Evolutionary conservation across 92 coral and sea anemone species (phyloP).

Genomic region (Parazoanthus swiftii): DNA sequence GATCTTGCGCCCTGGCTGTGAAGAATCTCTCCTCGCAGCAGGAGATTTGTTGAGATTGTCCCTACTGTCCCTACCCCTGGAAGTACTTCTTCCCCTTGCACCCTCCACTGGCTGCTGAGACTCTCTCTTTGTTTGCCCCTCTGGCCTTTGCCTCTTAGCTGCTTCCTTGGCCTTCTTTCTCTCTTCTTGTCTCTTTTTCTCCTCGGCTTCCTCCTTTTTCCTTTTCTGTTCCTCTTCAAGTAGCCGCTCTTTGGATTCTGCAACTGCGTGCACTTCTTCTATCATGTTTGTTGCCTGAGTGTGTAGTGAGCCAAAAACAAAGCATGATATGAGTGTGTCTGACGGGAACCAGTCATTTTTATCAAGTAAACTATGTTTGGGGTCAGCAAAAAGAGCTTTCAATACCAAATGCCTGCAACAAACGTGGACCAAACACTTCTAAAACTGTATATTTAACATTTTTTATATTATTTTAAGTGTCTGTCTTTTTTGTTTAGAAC

Average conservation of each 20-base stretch:
- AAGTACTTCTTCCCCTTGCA: slow-evolving; percentile 74
- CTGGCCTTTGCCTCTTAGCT: slow-evolving; percentile 58
- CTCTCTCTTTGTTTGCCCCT: slow-evolving; percentile 53
- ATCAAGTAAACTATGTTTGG: neutral
- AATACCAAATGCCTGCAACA: neutral
- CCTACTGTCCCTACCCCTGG: slow-evolving; percentile 75
- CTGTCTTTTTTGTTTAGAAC: too few species aligned
- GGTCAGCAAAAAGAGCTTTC: neutral
- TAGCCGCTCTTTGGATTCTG: slow-evolving; percentile 84
- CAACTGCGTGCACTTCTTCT: slow-evolving; percentile 96
- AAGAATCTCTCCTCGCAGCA: slow-evolving; percentile 17
- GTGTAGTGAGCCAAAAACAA: neutral
- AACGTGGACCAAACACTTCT: too few species aligned
- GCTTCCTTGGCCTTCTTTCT: slow-evolving; percentile 79
- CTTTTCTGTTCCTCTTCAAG: slow-evolving; percentile 86
- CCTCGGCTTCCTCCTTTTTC: slow-evolving; percentile 84
- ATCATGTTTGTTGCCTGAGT: slow-evolving; percentile 95
- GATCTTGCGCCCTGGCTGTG: slow-evolving; percentile 16
- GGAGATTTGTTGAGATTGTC: slow-evolving; percentile 72
- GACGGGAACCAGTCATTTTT: neutral
- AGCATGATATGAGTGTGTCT: neutral
- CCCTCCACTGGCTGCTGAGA: slow-evolving; percentile 62
- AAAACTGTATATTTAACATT: too few species aligned
- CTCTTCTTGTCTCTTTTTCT: slow-evolving; percentile 78
- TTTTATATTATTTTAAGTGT: too few species aligned